phyloP scores from a whole-genome alignment of 2,113 vertebrate species.

The Campylorhamphus procurvoides region DNA sequence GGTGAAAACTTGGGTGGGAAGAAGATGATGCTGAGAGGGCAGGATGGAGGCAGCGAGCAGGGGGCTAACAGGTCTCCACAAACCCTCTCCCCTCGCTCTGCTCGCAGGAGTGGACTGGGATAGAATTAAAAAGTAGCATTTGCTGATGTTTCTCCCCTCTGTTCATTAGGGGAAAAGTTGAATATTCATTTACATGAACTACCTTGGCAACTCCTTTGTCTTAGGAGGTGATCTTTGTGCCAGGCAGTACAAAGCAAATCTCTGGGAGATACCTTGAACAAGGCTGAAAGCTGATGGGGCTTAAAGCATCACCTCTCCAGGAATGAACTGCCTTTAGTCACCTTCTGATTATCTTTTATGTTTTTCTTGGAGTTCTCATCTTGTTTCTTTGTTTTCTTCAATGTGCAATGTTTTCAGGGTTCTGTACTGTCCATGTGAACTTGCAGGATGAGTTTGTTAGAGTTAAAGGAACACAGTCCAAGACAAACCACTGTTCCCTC shows the following conservation, averaged over 20 bases:
- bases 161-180: background rate
- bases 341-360: background rate
- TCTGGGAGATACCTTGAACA: background rate
- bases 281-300: background rate
- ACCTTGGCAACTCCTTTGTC: background rate
- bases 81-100: background rate
- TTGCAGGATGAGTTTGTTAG: background rate
- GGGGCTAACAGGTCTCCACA: background rate
- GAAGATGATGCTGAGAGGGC: background rate
- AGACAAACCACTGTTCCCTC: background rate
- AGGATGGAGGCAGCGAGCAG: background rate
- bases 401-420: background rate
- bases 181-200: background rate
- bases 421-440: background rate
- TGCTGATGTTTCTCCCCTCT: background rate
- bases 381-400: background rate
- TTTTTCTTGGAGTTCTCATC: background rate
- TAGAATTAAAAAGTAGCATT: background rate
- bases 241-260: background rate
- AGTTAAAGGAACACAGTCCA: background rate
- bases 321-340: background rate
- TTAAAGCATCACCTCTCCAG: background rate
- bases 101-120: background rate
- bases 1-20: background rate
- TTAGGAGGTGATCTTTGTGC: background rate